phyloP scores from a whole-genome alignment of 1,140 invertebrate species.

The Heterodera schachtii region DNA sequence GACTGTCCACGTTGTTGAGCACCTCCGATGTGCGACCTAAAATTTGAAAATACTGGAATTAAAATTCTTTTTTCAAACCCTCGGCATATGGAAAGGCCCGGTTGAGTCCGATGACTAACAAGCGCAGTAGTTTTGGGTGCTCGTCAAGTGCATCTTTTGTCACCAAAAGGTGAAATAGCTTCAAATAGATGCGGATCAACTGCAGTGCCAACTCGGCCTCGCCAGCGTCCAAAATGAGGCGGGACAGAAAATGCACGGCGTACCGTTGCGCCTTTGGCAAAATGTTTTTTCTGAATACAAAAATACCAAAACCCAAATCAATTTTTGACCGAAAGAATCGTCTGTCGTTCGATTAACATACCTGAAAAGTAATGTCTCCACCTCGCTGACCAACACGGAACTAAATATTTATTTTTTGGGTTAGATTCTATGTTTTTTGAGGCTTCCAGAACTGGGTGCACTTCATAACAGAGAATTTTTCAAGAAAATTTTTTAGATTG shows the following conservation, averaged over 20 bases:
- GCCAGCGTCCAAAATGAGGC: conserved; percentile 76
- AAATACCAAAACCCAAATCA: no score
- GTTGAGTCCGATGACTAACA: conserved; percentile 83
- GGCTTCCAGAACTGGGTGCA: no score
- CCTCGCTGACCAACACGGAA: conserved; percentile 65
- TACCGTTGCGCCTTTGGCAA: conserved; percentile 85
- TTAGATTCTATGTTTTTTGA: no score
- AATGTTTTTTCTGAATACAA: conserved; percentile 71
- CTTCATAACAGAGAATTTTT: no score
- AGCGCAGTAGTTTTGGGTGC: conserved; percentile 80
- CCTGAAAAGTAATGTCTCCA: conserved; percentile 39
- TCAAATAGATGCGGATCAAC: conserved; percentile 87
- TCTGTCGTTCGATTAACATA: no score
- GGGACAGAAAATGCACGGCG: conserved; percentile 85
- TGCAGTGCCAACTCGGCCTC: conserved; percentile 78
- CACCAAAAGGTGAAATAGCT: conserved; percentile 88
- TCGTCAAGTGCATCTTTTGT: conserved; percentile 19
- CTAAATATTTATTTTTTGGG: no score
- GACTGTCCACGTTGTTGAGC: conserved; percentile 76
- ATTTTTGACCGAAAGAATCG: no score
- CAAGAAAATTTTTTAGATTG: no score
- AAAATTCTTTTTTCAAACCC: conserved; percentile 58
- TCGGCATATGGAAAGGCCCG: conserved; percentile 80
- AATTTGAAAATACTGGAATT: conserved; percentile 55
- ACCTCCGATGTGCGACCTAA: conserved; percentile 69